These are phyloP conservation scores for Octodonta nipae DNA, from an alignment of 2,888 invertebrate genomes.

Conservation along the genomic window DNA sequence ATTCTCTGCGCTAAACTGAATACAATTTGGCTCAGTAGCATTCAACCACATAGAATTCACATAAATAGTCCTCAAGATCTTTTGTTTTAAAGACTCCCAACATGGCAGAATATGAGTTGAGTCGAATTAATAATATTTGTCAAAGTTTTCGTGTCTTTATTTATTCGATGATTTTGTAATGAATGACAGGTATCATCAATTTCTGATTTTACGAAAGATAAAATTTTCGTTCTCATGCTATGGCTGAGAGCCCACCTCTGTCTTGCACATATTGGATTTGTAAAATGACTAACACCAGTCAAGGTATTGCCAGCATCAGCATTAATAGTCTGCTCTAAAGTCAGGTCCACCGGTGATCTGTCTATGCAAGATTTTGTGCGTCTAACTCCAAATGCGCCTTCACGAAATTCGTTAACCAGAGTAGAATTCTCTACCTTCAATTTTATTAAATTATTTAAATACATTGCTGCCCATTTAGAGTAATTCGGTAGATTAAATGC, in stretches of 20 bases:
- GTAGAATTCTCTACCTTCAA: neutral
- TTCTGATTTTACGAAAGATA: too few species aligned
- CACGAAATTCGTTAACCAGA: neutral
- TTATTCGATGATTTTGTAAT: too few species aligned
- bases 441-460: neutral
- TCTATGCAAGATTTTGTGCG: neutral
- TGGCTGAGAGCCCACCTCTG: constrained; percentile 9
- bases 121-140: too few species aligned
- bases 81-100: too few species aligned
- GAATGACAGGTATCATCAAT: too few species aligned
- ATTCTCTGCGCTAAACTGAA: too few species aligned
- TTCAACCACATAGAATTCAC: too few species aligned
- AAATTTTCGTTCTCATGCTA: constrained; percentile 5
- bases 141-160: too few species aligned
- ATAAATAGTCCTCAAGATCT: too few species aligned
- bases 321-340: constrained; percentile 20
- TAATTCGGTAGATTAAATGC: constrained; percentile 5
- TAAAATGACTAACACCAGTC: constrained; percentile 5
- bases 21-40: too few species aligned
- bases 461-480: neutral
- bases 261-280: constrained; percentile 4
- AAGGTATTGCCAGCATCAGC: constrained; percentile 10
- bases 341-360: constrained; percentile 5
- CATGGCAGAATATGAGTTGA: too few species aligned
- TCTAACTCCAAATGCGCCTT: constrained; percentile 2